Base-by-base conservation (phyloP, 2,113 vertebrate genomes). In the Malurus alboscapulatus region DNA sequence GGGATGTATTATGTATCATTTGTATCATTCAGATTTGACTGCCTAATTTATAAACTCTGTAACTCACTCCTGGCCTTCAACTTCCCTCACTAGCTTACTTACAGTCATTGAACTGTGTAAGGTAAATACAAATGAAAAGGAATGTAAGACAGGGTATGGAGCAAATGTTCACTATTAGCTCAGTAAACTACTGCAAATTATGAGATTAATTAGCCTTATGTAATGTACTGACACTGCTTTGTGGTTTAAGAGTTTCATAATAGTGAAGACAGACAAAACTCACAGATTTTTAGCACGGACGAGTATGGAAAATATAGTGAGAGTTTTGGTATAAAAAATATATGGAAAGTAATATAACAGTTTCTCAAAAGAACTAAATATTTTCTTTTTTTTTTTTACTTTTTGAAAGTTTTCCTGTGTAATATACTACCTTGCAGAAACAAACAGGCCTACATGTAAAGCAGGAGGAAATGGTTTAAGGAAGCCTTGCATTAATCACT, bases 361-460 rank as follows among this genome's bases (percentile, higher is more conserved):
- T 88, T 87, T 86, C 69, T 84, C 74, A 74, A 92, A 95, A 96
- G 29, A 51, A 9, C 32, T 7, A 71, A 84, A 57, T 54, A 54
- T 51, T 65, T 83, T 68, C 51, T 57, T 29, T 38, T 38, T 36
- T 34, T 38, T 38, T 38, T 38, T 38, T 10, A 38, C 38, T 38
- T 38, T 38, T 38, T 38, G 38, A 38, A 38, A 51, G 34, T 67
- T 92, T 93, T 85, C 75, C 90, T 42, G 36, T 67, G 73, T 29
- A 57, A 69, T n/a, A 80, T 45, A 84, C 61, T 84, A 44, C 29
- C 13, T 58, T 40, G 50, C 30, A 66, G 51, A 93, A 79, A 79
- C 34, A 74, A 81, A 26, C 13, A 86, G 83, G 47, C 25, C 72
- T 58, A 26, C 19, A 32, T 2, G 6, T 29, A 90, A 84, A 83